Evolutionary conservation across 2,113 vertebrate species (phyloP), one percentile per base, ranked within the genome.

Genomic region (Phocoena phocoena): DNA sequence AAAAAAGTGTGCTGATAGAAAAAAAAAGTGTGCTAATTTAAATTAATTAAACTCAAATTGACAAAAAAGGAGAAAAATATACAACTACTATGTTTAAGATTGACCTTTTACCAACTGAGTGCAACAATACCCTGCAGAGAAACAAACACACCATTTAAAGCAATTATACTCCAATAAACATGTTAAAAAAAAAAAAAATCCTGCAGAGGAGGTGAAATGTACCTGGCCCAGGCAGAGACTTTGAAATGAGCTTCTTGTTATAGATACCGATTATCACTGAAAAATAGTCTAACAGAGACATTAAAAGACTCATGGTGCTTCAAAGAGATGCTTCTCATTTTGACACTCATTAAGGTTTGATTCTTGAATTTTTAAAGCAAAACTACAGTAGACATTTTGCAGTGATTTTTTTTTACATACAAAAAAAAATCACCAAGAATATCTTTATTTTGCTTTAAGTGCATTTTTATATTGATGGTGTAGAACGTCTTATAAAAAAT

Each of bases 221-320:
- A 7, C 7, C 11, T 74, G 28, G 14, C 63, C 28, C 26, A 81
- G 86, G 33, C 47, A 70, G 47, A 96, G 58, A 1, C 62, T 93
- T 36, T 80, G 90, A 96, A 20, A 76, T 79, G 8, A 3, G 41
- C 97, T 98, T 96, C 55, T 83, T 67, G 6, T 79, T 98, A 94
- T 70, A 96, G 53, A 88, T 4, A 85, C 33, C 76, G 55, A 11
- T 89, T 97, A 96, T 81, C 44, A 81, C 5, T 92, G 41, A 92
- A 96, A 71, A 79, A 77, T 31, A 28, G 26, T 93, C 6, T 96
- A 90, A n/a, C 6, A 60, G 2, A 38, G 44, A 95, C 94, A 95
- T 97, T 97, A 44, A 95, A 92, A 93, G 77, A 97, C 95, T 97
- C 63, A 73, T 71, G 28, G 10, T 25, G 65, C 53, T 98, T 98